These are phyloP conservation scores for Porphyrio hochstetteri DNA, from an alignment of 2,113 vertebrate genomes.

Conservation along the genomic window DNA sequence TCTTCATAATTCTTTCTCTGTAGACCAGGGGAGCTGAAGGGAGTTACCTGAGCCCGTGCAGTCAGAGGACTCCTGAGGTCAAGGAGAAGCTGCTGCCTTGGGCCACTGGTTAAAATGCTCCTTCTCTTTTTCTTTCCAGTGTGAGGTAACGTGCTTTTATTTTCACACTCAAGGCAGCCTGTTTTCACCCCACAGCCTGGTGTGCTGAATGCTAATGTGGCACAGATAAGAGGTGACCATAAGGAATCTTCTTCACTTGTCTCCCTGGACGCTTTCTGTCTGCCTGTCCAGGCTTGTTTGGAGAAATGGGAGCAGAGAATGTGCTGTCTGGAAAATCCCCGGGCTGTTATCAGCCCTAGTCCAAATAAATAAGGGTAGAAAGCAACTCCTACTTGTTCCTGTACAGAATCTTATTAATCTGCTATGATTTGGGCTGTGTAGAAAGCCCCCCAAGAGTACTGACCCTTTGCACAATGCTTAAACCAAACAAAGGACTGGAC, in stretches of 20 bases:
- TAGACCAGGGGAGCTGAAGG: neutral
- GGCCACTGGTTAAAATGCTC: neutral
- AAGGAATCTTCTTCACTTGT: neutral
- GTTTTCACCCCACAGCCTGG: neutral
- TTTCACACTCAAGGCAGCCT: neutral
- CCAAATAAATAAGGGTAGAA: slow-evolving; percentile 29
- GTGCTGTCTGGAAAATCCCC: slow-evolving; percentile 24
- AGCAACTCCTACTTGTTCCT: slow-evolving; percentile 23
- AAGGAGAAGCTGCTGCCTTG: neutral
- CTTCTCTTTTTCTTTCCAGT: neutral
- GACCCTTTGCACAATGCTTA: neutral
- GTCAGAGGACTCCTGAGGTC: neutral
- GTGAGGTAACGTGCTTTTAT: neutral
- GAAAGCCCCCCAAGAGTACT: neutral
- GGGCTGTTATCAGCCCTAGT: neutral
- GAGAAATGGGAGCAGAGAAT: neutral
- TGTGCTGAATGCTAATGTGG: rapidly evolving
- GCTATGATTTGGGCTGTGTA: neutral
- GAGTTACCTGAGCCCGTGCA: rapidly evolving
- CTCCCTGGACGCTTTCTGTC: neutral
- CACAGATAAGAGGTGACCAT: neutral
- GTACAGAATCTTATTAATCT: neutral
- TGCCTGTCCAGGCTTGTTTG: neutral
- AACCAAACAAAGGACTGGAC: neutral
- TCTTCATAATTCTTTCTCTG: rapidly evolving